Conservation (phyloP, 2,113 vertebrate species). For the Leptocoma aspasia region DNA sequence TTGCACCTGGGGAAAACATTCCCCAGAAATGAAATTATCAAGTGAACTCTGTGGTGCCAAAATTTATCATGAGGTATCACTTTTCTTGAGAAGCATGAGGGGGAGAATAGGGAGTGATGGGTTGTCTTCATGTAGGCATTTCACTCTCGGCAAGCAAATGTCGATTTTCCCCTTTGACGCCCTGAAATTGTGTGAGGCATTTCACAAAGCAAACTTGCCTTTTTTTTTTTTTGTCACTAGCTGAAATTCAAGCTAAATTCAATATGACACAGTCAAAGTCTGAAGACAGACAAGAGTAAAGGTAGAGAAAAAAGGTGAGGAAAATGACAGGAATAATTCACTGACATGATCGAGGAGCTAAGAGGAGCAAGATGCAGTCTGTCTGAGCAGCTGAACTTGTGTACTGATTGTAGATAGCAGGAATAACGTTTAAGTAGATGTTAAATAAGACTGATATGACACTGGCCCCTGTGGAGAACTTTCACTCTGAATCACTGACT, state of each 20-base stretch:
- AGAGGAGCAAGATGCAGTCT: neutral
- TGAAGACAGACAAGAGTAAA: neutral
- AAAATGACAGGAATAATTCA: constrained; percentile 32
- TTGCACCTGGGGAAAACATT: neutral
- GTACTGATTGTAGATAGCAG: neutral
- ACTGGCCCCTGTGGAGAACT: neutral
- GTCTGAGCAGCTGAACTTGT: neutral
- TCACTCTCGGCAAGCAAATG: neutral
- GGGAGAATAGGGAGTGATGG: neutral
- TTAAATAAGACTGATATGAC: constrained; percentile 47
- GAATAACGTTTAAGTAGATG: constrained; percentile 27
- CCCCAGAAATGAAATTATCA: neutral
- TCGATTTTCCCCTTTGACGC: neutral
- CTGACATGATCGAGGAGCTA: neutral
- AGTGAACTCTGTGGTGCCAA: neutral
- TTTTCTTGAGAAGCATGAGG: neutral
- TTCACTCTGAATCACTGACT: constrained; percentile 9
- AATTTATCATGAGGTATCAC: neutral
- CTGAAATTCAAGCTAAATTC: constrained; percentile 13
- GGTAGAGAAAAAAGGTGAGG: neutral
- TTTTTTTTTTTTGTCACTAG: neutral
- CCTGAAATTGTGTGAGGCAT: neutral
- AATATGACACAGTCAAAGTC: neutral
- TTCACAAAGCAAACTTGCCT: neutral
- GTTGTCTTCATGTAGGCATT: neutral